Percentiles rank a stretch among this genome's conserved stretches.
phyloP scores from a whole-genome alignment of 2,797 vertebrate genomes.

The Muscicapa comitata region DNA sequence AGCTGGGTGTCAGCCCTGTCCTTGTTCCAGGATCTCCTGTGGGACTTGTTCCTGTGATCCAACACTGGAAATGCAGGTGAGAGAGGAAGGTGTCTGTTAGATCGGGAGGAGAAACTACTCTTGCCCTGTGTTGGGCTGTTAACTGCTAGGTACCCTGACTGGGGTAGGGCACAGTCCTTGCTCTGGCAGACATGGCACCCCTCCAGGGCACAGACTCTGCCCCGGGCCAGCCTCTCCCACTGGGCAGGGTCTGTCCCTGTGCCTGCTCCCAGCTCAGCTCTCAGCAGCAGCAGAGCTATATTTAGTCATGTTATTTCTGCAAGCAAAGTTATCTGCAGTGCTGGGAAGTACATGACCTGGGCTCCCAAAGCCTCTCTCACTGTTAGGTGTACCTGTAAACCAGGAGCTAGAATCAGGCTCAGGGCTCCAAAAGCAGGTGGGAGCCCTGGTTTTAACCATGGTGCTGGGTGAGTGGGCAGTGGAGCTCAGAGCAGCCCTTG shows the following conservation, averaged over 20 bases:
- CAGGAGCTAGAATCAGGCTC: not conserved
- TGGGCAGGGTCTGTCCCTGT: not conserved
- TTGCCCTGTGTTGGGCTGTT: not conserved
- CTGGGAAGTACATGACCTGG: not conserved
- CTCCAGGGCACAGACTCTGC: accelerated
- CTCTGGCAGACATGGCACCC: not conserved
- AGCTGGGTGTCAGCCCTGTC: not conserved
- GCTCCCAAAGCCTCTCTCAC: not conserved
- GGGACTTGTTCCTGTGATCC: not conserved
- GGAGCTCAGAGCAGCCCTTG: not conserved
- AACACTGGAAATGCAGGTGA: not conserved
- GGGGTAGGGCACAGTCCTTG: not conserved
- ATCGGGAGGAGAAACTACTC: not conserved
- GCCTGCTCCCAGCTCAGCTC: not conserved
- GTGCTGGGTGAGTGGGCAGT: not conserved
- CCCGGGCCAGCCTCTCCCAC: not conserved
- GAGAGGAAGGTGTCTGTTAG: not conserved
- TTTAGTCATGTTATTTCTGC: not conserved
- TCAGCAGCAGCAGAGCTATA: not conserved
- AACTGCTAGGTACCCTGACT: accelerated
- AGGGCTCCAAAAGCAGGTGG: too few species aligned
- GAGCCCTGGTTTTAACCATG: not conserved
- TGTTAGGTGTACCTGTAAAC: accelerated
- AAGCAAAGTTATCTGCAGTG: not conserved
- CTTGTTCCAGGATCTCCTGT: not conserved